Evolutionary conservation across 1,140 invertebrate species (phyloP).

Genomic region (Tetranychus urticae): DNA sequence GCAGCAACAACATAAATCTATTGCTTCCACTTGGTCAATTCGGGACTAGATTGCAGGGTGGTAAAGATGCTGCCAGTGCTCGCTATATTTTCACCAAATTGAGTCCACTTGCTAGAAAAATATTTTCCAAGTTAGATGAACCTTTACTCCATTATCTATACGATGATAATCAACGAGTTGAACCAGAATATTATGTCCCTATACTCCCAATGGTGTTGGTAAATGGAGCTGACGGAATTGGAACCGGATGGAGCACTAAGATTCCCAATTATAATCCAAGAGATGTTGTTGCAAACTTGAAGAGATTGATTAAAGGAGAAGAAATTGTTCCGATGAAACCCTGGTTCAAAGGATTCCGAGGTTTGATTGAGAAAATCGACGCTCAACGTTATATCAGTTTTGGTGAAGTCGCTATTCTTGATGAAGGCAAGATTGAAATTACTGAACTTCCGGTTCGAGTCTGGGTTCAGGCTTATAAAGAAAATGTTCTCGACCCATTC

Average conservation of each 20-base stretch:
- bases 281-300: conserved; percentile 68
- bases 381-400: conserved; percentile 46
- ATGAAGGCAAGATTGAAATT: conserved; percentile 54
- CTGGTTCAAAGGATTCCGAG: conserved; percentile 81
- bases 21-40: conserved; percentile 91
- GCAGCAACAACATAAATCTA: conserved; percentile 93
- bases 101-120: conserved; percentile 46
- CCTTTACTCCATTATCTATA: conserved; percentile 59
- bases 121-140: conserved; percentile 77
- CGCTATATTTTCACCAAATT: conserved; percentile 93
- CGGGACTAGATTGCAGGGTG: conserved; percentile 40
- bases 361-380: conserved; percentile 50
- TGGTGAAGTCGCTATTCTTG: conserved; percentile 59
- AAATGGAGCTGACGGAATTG: conserved; percentile 93
- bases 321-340: conserved; percentile 55
- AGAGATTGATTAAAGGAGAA: conserved; percentile 51
- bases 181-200: conserved; percentile 78
- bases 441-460: conserved; percentile 76
- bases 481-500: conserved; percentile 69
- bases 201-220: conserved; percentile 91
- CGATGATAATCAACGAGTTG: conserved; percentile 85
- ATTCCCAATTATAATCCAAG: conserved; percentile 87
- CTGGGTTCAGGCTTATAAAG: conserved; percentile 95
- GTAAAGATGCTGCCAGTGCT: conserved; percentile 72
- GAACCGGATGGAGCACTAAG: conserved; percentile 96